Evolutionary conservation across 2,888 invertebrate species (phyloP).

Genomic region (Cryptophagus acutangulus): DNA sequence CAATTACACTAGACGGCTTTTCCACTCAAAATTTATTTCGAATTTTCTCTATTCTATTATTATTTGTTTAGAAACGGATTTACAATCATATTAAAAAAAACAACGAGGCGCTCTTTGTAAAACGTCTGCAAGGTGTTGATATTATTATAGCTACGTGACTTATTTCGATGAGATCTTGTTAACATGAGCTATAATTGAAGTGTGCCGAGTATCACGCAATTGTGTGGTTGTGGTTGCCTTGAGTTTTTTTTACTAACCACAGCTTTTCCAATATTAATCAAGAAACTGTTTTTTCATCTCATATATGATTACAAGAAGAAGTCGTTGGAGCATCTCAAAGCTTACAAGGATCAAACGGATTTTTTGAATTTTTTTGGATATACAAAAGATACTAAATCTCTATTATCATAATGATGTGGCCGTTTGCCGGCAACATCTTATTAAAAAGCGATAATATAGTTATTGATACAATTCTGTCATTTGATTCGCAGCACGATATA

Average conservation of each 20-base stretch:
- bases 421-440: too few species aligned
- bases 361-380: too few species aligned
- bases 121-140: slow-evolving; percentile 8
- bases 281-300: slow-evolving; percentile 1
- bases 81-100: too few species aligned
- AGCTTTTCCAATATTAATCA: slow-evolving; percentile 11
- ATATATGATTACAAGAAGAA: slow-evolving; percentile 5
- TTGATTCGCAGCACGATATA: slow-evolving; percentile 7
- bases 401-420: too few species aligned
- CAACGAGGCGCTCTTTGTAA: too few species aligned
- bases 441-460: background rate
- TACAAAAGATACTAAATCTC: too few species aligned
- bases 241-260: slow-evolving; percentile 6
- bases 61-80: too few species aligned
- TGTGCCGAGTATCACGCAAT: slow-evolving; percentile 10
- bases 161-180: slow-evolving; percentile 5
- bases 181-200: slow-evolving; percentile 1
- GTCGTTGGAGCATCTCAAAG: background rate
- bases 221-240: slow-evolving; percentile 7
- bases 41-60: too few species aligned
- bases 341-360: background rate
- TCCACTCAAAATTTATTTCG: too few species aligned
- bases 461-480: background rate
- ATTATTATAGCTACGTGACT: slow-evolving; percentile 5
- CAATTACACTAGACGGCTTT: background rate